phyloP scores from a whole-genome alignment of 2,113 vertebrate species.

The Thamnaconus septentrionalis region DNA sequence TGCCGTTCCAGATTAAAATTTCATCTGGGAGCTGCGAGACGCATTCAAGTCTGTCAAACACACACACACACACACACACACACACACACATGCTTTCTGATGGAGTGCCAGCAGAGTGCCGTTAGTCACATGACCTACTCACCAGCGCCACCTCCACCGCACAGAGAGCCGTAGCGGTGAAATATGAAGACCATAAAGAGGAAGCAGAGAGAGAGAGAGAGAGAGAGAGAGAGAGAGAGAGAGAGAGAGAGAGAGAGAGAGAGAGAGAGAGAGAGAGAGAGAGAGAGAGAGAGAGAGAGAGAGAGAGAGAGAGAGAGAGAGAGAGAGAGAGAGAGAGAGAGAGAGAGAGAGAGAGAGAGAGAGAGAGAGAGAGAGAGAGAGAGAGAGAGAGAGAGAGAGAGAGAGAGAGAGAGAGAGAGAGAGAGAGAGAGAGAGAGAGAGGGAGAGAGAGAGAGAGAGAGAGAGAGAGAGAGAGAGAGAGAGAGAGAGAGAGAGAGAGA shows the following conservation, averaged over 20 bases:
- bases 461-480: conserved; percentile 43
- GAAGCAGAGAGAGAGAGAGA: conserved; percentile 52
- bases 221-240: conserved; percentile 34
- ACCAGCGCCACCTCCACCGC: conserved; percentile 6
- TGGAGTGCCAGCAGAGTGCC: conserved; percentile 64
- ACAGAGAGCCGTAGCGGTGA: conserved; percentile 67
- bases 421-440: conserved; percentile 46
- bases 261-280: conserved; percentile 3
- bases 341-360: conserved; percentile 43
- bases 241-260: conserved; percentile 27
- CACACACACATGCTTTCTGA: conserved; percentile 30
- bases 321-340: conserved; percentile 47
- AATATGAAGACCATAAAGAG: conserved; percentile 71
- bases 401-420: conserved; percentile 47
- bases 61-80: conserved; percentile 31
- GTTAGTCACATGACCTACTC: conserved; percentile 69
- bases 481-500: conserved; percentile 44
- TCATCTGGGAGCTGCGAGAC: conserved; percentile 50
- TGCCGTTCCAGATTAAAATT: conserved; percentile 51
- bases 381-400: conserved; percentile 43
- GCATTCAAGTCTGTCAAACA: conserved; percentile 66
- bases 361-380: conserved; percentile 44
- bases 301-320: conserved; percentile 46
- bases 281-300: conserved; percentile 48
- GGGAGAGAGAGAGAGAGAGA: conserved; percentile 46